phyloP scores from a whole-genome alignment of 2,113 vertebrate genomes.

The Spheniscus mendiculus region DNA sequence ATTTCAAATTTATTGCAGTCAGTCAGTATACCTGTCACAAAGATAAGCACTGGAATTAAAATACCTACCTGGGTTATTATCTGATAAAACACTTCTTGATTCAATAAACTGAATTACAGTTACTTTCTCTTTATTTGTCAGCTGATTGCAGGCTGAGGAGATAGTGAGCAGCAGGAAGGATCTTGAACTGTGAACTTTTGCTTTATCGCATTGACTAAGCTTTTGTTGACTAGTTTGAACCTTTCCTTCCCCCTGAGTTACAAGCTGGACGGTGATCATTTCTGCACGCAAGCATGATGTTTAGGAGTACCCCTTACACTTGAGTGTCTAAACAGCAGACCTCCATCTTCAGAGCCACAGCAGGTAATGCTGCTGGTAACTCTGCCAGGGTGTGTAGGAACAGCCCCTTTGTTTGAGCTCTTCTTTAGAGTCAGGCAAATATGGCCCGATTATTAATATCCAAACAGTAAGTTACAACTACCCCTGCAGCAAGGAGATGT shows the following conservation, averaged over 20 bases:
- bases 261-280: accelerated
- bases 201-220: not conserved
- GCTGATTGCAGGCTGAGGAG: slow-evolving; percentile 50
- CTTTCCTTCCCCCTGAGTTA: not conserved
- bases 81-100: slow-evolving; percentile 60
- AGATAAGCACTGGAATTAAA: slow-evolving; percentile 69
- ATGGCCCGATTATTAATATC: not conserved
- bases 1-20: slow-evolving; percentile 28
- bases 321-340: accelerated
- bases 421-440: not conserved
- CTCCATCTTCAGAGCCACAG: accelerated
- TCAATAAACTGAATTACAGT: slow-evolving; percentile 52
- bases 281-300: not conserved
- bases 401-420: not conserved
- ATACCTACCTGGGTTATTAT: slow-evolving; percentile 42
- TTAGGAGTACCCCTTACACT: not conserved
- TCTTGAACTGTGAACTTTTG: slow-evolving; percentile 5
- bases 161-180: not conserved
- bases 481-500: not conserved
- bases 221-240: not conserved
- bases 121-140: slow-evolving; percentile 64
- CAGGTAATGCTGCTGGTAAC: not conserved
- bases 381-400: not conserved
- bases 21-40: slow-evolving; percentile 34
- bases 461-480: not conserved